Conservation (phyloP, 2,888 invertebrate species). For the Ochropleura leucogaster region DNA sequence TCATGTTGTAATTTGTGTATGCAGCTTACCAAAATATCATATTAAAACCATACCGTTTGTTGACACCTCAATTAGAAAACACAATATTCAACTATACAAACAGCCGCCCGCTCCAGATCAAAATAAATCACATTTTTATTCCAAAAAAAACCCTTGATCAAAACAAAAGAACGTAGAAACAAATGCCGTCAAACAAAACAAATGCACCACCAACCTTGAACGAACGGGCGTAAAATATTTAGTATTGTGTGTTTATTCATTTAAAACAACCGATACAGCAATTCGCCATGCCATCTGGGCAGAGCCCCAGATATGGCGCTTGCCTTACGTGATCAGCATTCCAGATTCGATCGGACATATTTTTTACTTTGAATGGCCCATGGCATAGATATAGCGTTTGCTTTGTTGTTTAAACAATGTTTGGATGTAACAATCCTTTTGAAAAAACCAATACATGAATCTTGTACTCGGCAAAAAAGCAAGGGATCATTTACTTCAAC, state of each 20-base stretch:
- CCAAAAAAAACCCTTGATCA: background rate
- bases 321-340: constrained; percentile 56
- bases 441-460: background rate
- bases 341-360: constrained; percentile 19
- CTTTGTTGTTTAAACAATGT: constrained; percentile 21
- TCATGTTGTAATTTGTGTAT: too few relatives aligned
- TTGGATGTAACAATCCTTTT: constrained; percentile 8
- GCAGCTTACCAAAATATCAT: too few relatives aligned
- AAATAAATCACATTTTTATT: constrained; percentile 2
- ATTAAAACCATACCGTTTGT: background rate
- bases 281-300: constrained; percentile 57
- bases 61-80: background rate
- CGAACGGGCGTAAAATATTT: constrained; percentile 36
- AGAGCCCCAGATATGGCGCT: constrained; percentile 47
- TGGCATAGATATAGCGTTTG: constrained; percentile 47
- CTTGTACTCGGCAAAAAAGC: background rate
- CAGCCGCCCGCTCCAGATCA: background rate
- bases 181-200: constrained; percentile 29
- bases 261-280: constrained; percentile 49
- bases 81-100: background rate
- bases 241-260: constrained; percentile 50
- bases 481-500: background rate
- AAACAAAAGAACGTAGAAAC: constrained; percentile 17
- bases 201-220: constrained; percentile 46
- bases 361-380: constrained; percentile 44